Evolutionary conservation across 2,797 vertebrate genomes (phyloP), one percentile per base, ranked within the genome.

Genomic region (Chaetodon trifasciatus): DNA sequence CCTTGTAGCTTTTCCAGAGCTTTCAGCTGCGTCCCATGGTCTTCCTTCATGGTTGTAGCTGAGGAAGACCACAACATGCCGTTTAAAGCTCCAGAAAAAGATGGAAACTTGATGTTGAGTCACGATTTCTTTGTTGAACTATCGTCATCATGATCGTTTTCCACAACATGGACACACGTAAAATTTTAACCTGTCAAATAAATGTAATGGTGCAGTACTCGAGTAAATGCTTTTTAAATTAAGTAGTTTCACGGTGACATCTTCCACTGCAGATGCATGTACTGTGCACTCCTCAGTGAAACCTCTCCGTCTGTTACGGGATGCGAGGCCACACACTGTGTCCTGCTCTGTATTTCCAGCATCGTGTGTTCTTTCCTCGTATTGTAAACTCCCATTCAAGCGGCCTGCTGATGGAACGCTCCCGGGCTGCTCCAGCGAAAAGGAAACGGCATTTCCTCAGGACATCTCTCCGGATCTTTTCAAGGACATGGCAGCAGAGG

Each of bases 361-460:
- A 40, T 76, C 19, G 8, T 63, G 49, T 58, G 77, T 65, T 40
- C 78, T 70, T 86, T 90, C 78, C 85, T 86, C 39, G 4, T 79
- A 80, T 58, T 81, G 81, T 89, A 76, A 90, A 86, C 74, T 82
- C 69, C 61, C 42, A 24, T 24, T 64, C 8, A 4, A 57, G 63
- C 19, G 4, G n/a, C 66, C 73, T 32, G 39, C 65, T 69, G 78
- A 82, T 24, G 74, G 46, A 71, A 46, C 32, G 16, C 73, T 85
- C 78, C 77, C 12, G 21, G 68, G 70, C 78, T 17, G 52, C 89
- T 90, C 89, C 89, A 64, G 76, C 49, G n/a, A 76, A 74, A 32
- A 83, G 91, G 92, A 93, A 92, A 78, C 50, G 57, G 60, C 73
- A 65, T 91, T 93, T 91, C 90, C 92, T 91, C 86, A 84, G 87